A percentile compares a stretch with the other conserved stretches of the same genome.
Evolutionary conservation across 2,797 vertebrate genomes (phyloP).

Genomic region (Phoebastria nigripes): DNA sequence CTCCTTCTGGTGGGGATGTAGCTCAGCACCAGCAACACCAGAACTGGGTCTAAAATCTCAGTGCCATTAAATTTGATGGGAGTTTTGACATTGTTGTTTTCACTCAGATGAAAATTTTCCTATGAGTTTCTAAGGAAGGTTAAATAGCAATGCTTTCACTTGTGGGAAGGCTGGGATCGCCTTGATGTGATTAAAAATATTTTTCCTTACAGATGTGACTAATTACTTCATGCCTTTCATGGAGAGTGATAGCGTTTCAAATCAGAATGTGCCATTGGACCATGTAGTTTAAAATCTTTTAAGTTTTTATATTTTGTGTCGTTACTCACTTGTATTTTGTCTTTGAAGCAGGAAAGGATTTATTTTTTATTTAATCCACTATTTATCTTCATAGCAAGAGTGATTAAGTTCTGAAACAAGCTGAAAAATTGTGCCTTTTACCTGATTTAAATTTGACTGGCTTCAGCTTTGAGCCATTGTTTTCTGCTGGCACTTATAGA

Average conservation of each 20-base stretch:
- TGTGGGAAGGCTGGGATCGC: neutral
- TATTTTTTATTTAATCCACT: neutral
- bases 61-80: neutral
- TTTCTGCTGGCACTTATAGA: neutral
- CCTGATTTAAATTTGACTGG: neutral
- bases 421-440: neutral
- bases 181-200: neutral
- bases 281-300: neutral
- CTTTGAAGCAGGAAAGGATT: neutral
- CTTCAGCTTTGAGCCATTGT: neutral
- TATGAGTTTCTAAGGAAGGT: neutral
- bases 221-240: neutral
- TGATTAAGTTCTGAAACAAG: neutral
- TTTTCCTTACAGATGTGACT: neutral
- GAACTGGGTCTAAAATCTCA: neutral
- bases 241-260: neutral
- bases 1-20: neutral
- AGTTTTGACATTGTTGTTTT: neutral
- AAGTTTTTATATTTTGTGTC: neutral
- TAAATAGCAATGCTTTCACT: neutral
- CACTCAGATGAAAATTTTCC: neutral
- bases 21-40: neutral
- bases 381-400: neutral
- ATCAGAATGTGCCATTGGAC: neutral
- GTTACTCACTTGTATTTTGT: neutral